phyloP scores from a whole-genome alignment of 2,888 invertebrate genomes.

The Phyto melanocephala region DNA sequence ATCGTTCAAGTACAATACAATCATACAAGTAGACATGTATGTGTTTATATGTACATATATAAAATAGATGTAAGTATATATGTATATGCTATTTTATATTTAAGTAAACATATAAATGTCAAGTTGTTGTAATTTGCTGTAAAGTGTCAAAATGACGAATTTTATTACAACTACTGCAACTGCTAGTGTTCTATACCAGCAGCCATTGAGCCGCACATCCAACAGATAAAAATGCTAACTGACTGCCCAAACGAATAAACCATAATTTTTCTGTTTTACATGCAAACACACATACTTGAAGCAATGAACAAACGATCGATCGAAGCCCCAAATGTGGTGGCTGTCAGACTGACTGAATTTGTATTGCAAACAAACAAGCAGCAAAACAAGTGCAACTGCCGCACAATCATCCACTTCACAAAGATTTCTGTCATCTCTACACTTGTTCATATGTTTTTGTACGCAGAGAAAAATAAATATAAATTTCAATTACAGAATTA shows the following conservation, averaged over 20 bases:
- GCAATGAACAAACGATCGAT: constrained; percentile 28
- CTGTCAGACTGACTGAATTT: constrained; percentile 13
- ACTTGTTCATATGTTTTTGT: no score
- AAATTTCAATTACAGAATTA: no score
- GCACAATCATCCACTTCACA: constrained; percentile 35
- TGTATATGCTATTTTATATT: no score
- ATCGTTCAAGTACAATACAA: background rate
- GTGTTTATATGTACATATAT: background rate
- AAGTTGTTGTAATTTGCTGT: constrained; percentile 59
- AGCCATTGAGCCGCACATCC: constrained; percentile 54
- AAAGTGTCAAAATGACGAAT: constrained; percentile 62
- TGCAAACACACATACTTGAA: background rate
- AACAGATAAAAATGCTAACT: constrained; percentile 56
- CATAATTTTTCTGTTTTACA: constrained; percentile 33
- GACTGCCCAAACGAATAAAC: constrained; percentile 48
- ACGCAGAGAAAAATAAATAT: no score
- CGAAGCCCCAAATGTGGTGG: constrained; percentile 58
- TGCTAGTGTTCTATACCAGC: constrained; percentile 19
- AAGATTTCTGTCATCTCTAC: constrained; percentile 43
- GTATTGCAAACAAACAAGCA: constrained; percentile 55
- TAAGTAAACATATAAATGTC: constrained; percentile 49
- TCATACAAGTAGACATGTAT: background rate
- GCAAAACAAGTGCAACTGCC: constrained; percentile 56
- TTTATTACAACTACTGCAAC: constrained; percentile 51
- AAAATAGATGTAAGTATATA: background rate